Evolutionary conservation across 1,140 invertebrate species (phyloP).

Genomic region (Amyelois transitella): DNA sequence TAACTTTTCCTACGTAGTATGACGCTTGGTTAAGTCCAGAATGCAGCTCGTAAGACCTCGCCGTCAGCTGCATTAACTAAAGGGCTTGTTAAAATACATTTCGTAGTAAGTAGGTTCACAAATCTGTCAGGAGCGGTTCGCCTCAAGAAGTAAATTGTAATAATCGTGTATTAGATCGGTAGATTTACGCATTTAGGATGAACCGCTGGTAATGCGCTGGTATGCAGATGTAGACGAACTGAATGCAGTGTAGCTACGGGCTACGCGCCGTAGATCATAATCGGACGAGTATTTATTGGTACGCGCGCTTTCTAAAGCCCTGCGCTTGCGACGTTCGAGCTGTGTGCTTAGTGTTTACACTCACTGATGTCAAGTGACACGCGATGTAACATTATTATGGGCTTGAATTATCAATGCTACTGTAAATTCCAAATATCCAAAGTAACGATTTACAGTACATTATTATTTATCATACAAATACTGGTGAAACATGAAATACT

Average conservation of each 20-base stretch:
- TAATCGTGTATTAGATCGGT: slow-evolving; percentile 35
- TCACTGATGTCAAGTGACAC: slow-evolving; percentile 49
- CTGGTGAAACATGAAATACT: neutral
- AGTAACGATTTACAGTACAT: slow-evolving; percentile 25
- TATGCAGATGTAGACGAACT: slow-evolving; percentile 34
- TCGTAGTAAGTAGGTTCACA: neutral
- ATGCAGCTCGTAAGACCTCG: slow-evolving; percentile 33
- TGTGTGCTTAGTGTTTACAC: slow-evolving; percentile 14
- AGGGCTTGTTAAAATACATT: neutral
- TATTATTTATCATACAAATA: slow-evolving; percentile 23
- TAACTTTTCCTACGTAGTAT: slow-evolving; percentile 47
- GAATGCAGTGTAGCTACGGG: slow-evolving; percentile 60
- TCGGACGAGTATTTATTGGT: slow-evolving; percentile 70
- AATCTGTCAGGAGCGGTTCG: slow-evolving; percentile 3
- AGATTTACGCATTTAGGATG: slow-evolving; percentile 48
- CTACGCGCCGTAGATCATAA: slow-evolving; percentile 72
- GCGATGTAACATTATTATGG: slow-evolving; percentile 44
- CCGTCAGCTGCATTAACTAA: slow-evolving; percentile 8
- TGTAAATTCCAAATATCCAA: slow-evolving; percentile 24
- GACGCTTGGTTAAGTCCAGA: too few species aligned
- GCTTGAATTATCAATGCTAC: slow-evolving; percentile 28
- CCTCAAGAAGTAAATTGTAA: slow-evolving; percentile 27
- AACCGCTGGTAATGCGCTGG: slow-evolving; percentile 37
- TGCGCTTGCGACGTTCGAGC: slow-evolving; percentile 39
- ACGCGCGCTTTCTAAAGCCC: slow-evolving; percentile 62